Conservation (phyloP, 2,797 vertebrate genomes). For the Huso huso region DNA sequence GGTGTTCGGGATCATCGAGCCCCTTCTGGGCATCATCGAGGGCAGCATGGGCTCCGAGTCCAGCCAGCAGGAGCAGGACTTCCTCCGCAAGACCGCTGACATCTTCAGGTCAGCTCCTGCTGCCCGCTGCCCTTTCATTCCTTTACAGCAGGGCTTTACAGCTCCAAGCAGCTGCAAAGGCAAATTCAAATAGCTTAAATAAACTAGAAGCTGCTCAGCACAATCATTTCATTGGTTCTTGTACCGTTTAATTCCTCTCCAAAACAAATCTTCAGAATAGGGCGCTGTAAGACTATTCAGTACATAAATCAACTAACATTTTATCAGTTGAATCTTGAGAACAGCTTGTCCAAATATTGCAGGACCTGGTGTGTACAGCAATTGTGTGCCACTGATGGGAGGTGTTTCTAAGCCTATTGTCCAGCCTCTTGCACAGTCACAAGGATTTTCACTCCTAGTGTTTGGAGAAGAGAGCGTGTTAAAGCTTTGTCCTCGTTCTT, state of each 20-base stretch:
- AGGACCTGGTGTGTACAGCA: background rate
- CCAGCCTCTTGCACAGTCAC: background rate
- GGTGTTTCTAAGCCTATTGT: slow-evolving; percentile 3
- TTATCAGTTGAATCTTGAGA: too few relatives aligned
- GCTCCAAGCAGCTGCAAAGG: too few relatives aligned
- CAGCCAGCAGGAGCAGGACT: slow-evolving; percentile 81
- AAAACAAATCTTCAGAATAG: too few relatives aligned
- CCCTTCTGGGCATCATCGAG: slow-evolving; percentile 74
- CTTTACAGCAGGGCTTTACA: accelerated
- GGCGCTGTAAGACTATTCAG: too few relatives aligned
- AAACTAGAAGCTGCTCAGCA: background rate
- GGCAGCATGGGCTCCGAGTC: slow-evolving; percentile 68
- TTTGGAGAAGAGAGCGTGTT: too few relatives aligned
- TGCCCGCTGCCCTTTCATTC: accelerated
- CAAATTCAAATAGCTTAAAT: too few relatives aligned
- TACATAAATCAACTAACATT: too few relatives aligned
- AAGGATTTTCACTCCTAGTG: too few relatives aligned
- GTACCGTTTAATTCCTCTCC: background rate
- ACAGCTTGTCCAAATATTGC: too few relatives aligned
- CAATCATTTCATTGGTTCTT: background rate
- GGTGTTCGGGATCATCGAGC: slow-evolving; percentile 77
- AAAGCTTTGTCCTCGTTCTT: background rate
- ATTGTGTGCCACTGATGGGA: background rate
- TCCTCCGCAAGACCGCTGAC: slow-evolving; percentile 76
- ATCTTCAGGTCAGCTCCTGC: slow-evolving; percentile 73